Conservation (phyloP, 2,888 invertebrate species). For the Cheilosia impressa region DNA sequence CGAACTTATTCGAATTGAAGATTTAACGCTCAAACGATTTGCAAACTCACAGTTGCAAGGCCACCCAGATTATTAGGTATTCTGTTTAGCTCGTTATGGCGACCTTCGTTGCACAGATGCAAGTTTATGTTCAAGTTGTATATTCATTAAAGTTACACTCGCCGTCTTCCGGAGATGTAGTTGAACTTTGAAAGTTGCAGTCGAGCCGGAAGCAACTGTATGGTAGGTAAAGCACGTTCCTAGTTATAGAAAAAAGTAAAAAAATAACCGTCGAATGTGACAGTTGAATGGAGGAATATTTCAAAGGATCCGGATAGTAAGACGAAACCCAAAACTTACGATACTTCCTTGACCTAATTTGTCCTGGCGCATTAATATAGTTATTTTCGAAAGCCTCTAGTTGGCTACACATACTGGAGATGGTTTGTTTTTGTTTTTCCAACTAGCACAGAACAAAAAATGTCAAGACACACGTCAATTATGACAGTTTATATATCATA, state of each 20-base stretch:
- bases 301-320: too few species aligned
- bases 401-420: too few species aligned
- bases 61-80: conserved; percentile 3
- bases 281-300: too few species aligned
- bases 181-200: not conserved
- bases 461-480: too few species aligned
- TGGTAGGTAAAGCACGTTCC: not conserved
- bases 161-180: conserved; percentile 12
- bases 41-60: conserved; percentile 26
- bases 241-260: not conserved
- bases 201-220: not conserved
- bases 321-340: too few species aligned
- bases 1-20: conserved; percentile 14
- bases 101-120: conserved; percentile 28
- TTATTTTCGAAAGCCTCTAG: too few species aligned
- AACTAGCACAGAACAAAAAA: too few species aligned
- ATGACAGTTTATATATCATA: too few species aligned
- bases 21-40: conserved; percentile 9
- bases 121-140: conserved; percentile 12
- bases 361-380: too few species aligned
- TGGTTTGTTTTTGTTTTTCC: too few species aligned
- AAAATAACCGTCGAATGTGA: too few species aligned
- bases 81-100: conserved; percentile 1
- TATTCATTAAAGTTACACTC: not conserved
- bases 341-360: too few species aligned